phyloP scores from a whole-genome alignment of 2,113 vertebrate species.

The Psittacula cyanocephala region DNA sequence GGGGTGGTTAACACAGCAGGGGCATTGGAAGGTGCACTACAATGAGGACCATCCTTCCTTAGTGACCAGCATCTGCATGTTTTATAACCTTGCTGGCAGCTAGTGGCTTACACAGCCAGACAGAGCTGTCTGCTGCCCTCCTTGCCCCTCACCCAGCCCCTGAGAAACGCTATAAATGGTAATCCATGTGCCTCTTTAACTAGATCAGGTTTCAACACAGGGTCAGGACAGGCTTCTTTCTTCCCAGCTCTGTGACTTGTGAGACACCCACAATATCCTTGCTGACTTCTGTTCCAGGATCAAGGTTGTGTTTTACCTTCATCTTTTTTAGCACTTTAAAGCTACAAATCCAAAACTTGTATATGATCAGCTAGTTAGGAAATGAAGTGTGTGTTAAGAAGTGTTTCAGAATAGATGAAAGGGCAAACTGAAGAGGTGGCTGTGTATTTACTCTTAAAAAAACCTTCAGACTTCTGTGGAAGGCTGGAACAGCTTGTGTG shows the following conservation, averaged over 20 bases:
- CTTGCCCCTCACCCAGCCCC: not conserved
- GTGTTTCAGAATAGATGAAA: constrained; percentile 52
- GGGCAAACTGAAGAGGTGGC: constrained; percentile 53
- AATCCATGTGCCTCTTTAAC: constrained; percentile 15
- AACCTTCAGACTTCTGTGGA: not conserved
- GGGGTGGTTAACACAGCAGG: not conserved
- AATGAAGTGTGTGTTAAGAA: constrained; percentile 5
- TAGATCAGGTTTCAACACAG: constrained; percentile 47
- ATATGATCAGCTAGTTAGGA: constrained; percentile 30
- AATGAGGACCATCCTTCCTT: not conserved
- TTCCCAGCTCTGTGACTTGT: constrained; percentile 30
- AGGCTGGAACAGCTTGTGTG: constrained; percentile 58
- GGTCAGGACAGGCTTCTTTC: constrained; percentile 17
- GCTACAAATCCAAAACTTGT: constrained; percentile 14
- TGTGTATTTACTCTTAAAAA: constrained; percentile 39
- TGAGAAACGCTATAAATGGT: constrained; percentile 39
- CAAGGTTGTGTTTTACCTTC: constrained; percentile 38
- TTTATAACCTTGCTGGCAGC: constrained; percentile 10
- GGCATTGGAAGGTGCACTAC: not conserved
- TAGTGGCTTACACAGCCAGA: not conserved
- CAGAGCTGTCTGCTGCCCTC: not conserved
- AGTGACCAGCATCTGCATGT: not conserved
- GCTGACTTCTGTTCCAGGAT: constrained; percentile 21
- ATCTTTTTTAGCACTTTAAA: constrained; percentile 4
- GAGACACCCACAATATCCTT: constrained; percentile 35